A percentile compares a stretch with the other conserved stretches of the same genome.
phyloP scores from a whole-genome alignment of 2,797 vertebrate genomes.

The Malurus splendens region DNA sequence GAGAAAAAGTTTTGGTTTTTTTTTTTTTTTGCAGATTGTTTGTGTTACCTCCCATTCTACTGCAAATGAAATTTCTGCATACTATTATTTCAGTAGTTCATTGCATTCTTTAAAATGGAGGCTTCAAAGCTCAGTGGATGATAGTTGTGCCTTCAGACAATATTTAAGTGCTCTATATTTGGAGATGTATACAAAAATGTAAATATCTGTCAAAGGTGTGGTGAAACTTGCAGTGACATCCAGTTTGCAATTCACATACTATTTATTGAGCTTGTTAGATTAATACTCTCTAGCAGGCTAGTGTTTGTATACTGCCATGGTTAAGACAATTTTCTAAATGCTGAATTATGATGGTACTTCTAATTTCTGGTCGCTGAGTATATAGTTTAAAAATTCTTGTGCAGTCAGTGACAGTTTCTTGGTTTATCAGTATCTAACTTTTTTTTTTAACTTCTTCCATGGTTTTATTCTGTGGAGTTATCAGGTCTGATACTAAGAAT shows the following conservation, averaged over 20 bases:
- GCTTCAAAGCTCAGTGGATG: background rate
- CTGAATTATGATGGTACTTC: background rate
- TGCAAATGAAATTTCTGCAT: background rate
- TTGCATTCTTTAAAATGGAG: background rate
- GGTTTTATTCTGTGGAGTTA: background rate
- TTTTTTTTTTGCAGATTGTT: background rate
- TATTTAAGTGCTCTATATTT: background rate
- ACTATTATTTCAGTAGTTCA: background rate
- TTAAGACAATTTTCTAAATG: background rate
- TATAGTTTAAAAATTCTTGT: background rate
- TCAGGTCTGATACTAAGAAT: background rate
- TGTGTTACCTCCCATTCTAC: background rate
- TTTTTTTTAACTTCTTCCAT: background rate
- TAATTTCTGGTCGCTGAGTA: background rate
- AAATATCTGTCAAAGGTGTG: background rate
- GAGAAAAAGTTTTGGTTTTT: fast-evolving
- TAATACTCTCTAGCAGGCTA: background rate
- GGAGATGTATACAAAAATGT: background rate
- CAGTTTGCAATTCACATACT: background rate
- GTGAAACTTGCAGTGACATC: background rate
- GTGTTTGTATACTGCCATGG: background rate
- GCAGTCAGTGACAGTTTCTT: background rate
- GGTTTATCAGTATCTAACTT: background rate
- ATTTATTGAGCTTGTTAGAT: background rate
- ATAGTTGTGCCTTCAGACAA: background rate